Base-by-base conservation (phyloP, 92 coral and sea anemone species). In the Epizoanthus fatuus region DNA sequence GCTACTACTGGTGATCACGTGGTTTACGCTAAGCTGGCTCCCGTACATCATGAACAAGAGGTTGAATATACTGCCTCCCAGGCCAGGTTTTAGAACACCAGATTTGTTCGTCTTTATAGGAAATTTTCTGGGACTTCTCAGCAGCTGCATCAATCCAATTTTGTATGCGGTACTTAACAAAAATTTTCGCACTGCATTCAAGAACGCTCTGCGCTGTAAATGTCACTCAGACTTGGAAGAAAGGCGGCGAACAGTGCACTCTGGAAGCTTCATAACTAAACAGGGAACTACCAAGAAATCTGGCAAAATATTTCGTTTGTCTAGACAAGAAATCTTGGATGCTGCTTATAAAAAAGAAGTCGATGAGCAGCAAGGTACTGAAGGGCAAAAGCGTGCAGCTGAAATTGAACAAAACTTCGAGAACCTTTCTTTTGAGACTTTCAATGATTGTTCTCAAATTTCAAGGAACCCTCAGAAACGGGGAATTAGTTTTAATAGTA, bases 41-140 rank as follows among this genome's bases (percentile, higher is more conserved):
- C 98, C 95, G 3, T 94, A 94, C 74, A 89, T 92, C n/a, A 74
- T 94, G 47, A 94, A 94, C 87, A 94, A 94, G 72, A 70, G 92
- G 85, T 49, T 94, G 58, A 92, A 69, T 52, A 89, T 94, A 45
- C 81, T 87, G 32, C 98, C 98, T 73, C 95, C 98, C 7, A 67
- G 72, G 15, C 32, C 60, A 25, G 75, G 71, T 37, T 94, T 67
- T 45, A 49, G 73, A 35, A 81, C 95, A 17, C 89, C 98, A 53
- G 93, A 89, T 57, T 53, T 90, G 70, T 94, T 94, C 72, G 98
- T 94, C 55, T 92, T 84, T 72, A 93, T 90, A 10, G 95, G 95
- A 38, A 94, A 94, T 81, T 86, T 94, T 69, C 88, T 94, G 47
- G 98, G 91, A 39, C 76, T 94, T 67, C 69, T 94, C 10, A 94